Percentiles rank a stretch among this genome's conserved stretches.
phyloP scores from a whole-genome alignment of 1,140 invertebrate genomes.

The Lycorma delicatula region DNA sequence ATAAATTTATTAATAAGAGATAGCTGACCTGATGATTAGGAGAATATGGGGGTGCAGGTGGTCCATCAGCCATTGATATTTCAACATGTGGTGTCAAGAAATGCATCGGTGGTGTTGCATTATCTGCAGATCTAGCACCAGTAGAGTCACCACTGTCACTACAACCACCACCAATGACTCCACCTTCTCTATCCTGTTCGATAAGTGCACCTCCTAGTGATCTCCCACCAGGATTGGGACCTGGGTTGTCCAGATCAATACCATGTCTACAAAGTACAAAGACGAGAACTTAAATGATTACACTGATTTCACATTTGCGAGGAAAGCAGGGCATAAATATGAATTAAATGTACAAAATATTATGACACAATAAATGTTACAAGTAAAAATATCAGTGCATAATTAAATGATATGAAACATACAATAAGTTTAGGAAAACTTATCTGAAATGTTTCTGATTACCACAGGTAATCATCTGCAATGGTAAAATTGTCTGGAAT shows the following conservation, averaged over 20 bases:
- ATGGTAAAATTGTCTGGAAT: too few relatives aligned
- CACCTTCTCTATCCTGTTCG: not conserved
- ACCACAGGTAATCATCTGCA: too few relatives aligned
- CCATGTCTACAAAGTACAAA: too few relatives aligned
- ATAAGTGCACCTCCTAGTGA: not conserved
- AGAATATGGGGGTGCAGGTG: constrained; percentile 37
- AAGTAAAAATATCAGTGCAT: too few relatives aligned
- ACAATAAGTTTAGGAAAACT: too few relatives aligned
- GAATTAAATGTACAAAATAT: too few relatives aligned
- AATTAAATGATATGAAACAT: too few relatives aligned
- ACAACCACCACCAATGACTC: constrained; percentile 34
- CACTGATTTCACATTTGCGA: too few relatives aligned
- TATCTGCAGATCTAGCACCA: constrained; percentile 60
- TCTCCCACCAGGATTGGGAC: constrained; percentile 29
- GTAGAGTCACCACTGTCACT: constrained; percentile 72
- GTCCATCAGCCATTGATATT: constrained; percentile 70
- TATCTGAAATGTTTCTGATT: too few relatives aligned
- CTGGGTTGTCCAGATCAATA: constrained; percentile 79
- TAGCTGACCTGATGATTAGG: constrained; percentile 33
- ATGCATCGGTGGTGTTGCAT: constrained; percentile 79
- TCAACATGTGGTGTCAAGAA: constrained; percentile 82
- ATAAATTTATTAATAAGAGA: not conserved
- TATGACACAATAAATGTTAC: too few relatives aligned
- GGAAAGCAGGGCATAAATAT: too few relatives aligned
- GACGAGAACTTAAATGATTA: too few relatives aligned